Evolutionary conservation across 2,888 invertebrate genomes (phyloP), one percentile per base, ranked within the genome.

Genomic region (Craniophora ligustri): DNA sequence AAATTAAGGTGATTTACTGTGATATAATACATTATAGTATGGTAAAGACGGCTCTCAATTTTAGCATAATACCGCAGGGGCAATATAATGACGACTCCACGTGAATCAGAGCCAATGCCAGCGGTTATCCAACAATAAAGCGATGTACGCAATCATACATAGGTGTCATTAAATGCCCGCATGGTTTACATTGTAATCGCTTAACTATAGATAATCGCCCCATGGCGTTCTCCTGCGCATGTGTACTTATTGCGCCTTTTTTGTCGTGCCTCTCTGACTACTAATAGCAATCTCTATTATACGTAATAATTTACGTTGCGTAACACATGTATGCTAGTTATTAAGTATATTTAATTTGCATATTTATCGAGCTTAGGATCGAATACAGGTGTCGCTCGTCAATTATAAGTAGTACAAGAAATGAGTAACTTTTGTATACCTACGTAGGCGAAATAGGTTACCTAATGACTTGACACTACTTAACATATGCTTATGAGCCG

Each of bases 101-200:
- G 75, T 65, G 66, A 76, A 77, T 75, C 65, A 55, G 51, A 71
- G 40, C 67, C 71, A 79, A 77, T 76, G 76, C 70, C 76, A 71
- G 68, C 61, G 54, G 67, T 68, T 68, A 72, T 75, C 56, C 65
- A 77, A 71, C 74, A 76, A 76, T 75, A 69, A n/a, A 77, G 67
- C 50, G 60, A 75, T 67, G 73, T 69, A 78, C 67, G 75, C 75
- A 79, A 79, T 76, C 73, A 77, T 69, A 71, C 63, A 69, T 65
- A 72, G 73, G 72, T 75, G 79, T 71, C 75, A 86, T 85, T 84
- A 82, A 78, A 72, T 81, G 72, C 81, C 82, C 81, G 81, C 84
- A 85, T 85, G 74, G 75, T 65, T 76, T 79, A 79, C 81, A 75
- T 74, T 70, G 79, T 78, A 81, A 82, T 75, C 72, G 75, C 57